Percentiles rank a stretch among this genome's conserved stretches.
Conservation (phyloP, 2,113 vertebrate species). For the Periophthalmus modestus region DNA sequence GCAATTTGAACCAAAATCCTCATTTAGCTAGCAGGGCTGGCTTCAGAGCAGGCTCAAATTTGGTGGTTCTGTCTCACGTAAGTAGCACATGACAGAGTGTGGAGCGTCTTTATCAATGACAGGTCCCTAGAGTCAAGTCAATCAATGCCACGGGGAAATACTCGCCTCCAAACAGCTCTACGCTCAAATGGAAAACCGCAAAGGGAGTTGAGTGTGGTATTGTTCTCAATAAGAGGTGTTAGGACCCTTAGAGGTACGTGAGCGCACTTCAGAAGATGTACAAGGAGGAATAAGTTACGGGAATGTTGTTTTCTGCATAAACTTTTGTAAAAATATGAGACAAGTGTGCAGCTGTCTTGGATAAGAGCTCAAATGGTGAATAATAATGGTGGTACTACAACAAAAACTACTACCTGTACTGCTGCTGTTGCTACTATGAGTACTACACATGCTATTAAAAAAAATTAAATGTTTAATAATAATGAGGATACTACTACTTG, state of each 20-base stretch:
- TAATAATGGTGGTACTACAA: background rate
- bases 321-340: too few relatives aligned
- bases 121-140: constrained; percentile 1
- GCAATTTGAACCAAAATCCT: constrained; percentile 1
- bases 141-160: constrained; percentile 1
- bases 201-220: background rate
- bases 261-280: background rate
- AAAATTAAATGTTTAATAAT: too few relatives aligned
- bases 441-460: too few relatives aligned
- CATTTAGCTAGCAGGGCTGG: background rate
- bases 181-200: background rate
- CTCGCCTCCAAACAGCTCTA: background rate
- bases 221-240: background rate
- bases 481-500: too few relatives aligned
- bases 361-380: too few relatives aligned
- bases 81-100: constrained; percentile 7
- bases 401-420: too few relatives aligned
- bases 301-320: too few relatives aligned
- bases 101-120: constrained; percentile 5
- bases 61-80: background rate
- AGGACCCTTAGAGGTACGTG: too few relatives aligned
- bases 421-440: too few relatives aligned
- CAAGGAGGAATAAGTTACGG: background rate
- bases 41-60: background rate
- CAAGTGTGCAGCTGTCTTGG: too few relatives aligned